Percentiles rank a stretch among this genome's conserved stretches.
Conservation (phyloP, 2,113 vertebrate genomes). For the Mellivora capensis region DNA sequence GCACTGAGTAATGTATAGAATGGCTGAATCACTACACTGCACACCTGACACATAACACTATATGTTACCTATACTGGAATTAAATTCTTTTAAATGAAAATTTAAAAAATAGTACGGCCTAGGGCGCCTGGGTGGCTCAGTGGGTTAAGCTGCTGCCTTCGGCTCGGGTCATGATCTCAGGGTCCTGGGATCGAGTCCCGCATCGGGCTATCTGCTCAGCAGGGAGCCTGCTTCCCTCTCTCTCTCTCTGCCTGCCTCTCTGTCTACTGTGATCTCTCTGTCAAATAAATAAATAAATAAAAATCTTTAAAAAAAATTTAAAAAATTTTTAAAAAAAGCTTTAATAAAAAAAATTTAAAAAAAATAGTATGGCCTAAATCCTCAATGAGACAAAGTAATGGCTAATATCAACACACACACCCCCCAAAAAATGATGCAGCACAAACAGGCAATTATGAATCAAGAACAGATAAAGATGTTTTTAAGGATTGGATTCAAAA, state of each 20-base stretch:
- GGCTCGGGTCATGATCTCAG: no score
- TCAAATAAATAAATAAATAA: no score
- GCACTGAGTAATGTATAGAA: background rate
- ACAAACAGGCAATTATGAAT: background rate
- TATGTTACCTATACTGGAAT: background rate
- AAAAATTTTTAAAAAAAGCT: no score
- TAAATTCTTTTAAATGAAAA: background rate
- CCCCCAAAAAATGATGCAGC: background rate
- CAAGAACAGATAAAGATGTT: background rate
- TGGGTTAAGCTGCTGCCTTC: no score
- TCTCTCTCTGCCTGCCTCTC: no score
- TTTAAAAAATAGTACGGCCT: background rate
- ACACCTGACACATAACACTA: background rate
- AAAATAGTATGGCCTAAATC: background rate
- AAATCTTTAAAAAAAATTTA: no score
- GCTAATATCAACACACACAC: background rate
- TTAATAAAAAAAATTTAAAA: no score
- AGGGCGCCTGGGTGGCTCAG: no score
- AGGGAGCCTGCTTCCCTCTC: no score
- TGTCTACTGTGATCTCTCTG: no score
- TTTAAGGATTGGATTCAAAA: slow-evolving; percentile 7
- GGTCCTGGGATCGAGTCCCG: no score
- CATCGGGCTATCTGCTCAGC: no score
- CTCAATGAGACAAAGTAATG: background rate
- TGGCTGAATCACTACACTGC: background rate